Conservation (phyloP, 1,140 invertebrate species). For the Gerris buenoi region DNA sequence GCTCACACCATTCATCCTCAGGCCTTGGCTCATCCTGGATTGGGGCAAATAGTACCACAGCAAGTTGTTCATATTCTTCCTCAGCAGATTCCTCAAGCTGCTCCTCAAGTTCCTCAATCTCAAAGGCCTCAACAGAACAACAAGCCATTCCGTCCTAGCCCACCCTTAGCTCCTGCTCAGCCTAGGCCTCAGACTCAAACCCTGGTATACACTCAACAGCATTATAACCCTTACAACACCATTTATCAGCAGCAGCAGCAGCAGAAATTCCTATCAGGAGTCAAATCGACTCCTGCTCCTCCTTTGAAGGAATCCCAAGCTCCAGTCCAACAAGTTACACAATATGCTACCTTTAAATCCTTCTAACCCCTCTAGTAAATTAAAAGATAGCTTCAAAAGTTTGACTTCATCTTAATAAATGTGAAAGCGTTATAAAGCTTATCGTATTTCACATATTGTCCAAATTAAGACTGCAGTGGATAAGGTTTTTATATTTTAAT, state of each 20-base stretch:
- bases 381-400: too few relatives aligned
- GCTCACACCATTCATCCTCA: neutral
- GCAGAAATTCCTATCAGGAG: neutral
- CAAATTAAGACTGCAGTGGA: too few relatives aligned
- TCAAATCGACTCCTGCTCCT: neutral
- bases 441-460: too few relatives aligned
- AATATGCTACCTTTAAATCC: neutral
- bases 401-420: too few relatives aligned
- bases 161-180: neutral
- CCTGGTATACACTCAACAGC: neutral
- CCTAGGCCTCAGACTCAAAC: neutral
- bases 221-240: conserved; percentile 3
- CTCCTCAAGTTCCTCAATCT: neutral
- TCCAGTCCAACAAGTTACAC: neutral
- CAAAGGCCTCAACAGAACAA: neutral
- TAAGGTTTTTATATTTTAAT: too few relatives aligned
- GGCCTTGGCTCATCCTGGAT: neutral
- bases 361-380: too few relatives aligned
- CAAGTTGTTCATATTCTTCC: neutral
- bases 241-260: neutral
- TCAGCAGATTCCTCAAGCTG: neutral
- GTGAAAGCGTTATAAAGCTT: too few relatives aligned
- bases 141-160: neutral
- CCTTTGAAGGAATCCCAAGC: neutral
- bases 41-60: neutral